Evolutionary conservation across 2,113 vertebrate species (phyloP), one percentile per base, ranked within the genome.

Genomic region (Ginglymostoma cirratum): DNA sequence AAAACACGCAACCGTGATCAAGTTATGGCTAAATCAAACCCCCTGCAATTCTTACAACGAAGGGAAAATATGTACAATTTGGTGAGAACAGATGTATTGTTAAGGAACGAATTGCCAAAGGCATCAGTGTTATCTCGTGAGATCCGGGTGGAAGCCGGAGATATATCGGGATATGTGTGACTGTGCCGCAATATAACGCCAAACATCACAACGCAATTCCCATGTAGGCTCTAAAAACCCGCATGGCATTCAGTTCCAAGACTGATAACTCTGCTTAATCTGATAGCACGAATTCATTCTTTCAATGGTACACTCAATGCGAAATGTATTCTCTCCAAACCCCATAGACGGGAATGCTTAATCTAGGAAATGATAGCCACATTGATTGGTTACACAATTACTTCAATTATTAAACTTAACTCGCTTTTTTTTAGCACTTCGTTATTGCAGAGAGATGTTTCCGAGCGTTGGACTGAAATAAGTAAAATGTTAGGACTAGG

Each of bases 51-150:
- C n/a, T 93, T 66, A 93, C 61, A 67, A 67, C 61, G 65, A 15
- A 38, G 89, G 17, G 55, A 67, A 48, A 65, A 93, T 93, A 66
- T 92, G 89, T 65, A 92, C 34, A 93, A 66, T 66, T 93, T 38
- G 89, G 89, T 93, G 89, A 93, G 89, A 93, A 93, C 89, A 93
- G 89, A 93, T 93, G 61, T n/a, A 66, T 93, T 93, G 89, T 93
- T 67, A 19, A 93, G 89, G 38, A 93, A 38, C 89, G n/a, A 38
- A 67, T 93, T 93, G 89, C 89, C 89, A 93, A 93, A 93, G 89
- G 65, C 61, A 93, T 93, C 80, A 93, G n/a, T 38, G 61, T 61
- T 66, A 93, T n/a, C 89, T 65, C n/a, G 89, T 38, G 87, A 92
- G n/a, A 92, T 92, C 87, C 87, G 87, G 87, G 48, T 65, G 87